Conservation (phyloP, 2,888 invertebrate species). For the Theodoxus fluviatilis region DNA sequence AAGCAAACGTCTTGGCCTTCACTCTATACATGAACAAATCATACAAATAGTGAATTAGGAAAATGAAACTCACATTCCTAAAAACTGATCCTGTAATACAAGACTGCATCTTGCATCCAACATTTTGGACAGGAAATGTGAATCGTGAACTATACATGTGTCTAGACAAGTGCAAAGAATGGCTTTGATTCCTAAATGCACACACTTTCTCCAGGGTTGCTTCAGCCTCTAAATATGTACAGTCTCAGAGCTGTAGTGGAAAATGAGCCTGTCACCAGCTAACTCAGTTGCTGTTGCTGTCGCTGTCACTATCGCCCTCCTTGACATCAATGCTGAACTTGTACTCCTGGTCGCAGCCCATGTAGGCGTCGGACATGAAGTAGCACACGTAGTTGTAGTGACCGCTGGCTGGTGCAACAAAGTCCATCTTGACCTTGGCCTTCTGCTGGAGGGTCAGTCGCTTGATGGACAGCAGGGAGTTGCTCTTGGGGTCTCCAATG, state of each 20-base stretch:
- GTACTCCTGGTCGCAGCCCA: constrained; percentile 99
- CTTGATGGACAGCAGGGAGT: constrained; percentile 95
- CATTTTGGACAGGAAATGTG: too few relatives aligned
- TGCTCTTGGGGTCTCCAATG: constrained; percentile 92
- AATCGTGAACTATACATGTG: too few relatives aligned
- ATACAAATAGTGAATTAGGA: too few relatives aligned
- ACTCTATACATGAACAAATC: too few relatives aligned
- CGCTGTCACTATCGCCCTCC: constrained; percentile 54
- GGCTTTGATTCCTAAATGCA: background rate
- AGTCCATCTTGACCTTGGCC: constrained; percentile 87
- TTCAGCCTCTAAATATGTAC: background rate
- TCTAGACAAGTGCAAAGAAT: background rate
- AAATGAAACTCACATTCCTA: too few relatives aligned
- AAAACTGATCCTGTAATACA: too few relatives aligned
- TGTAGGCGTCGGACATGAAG: constrained; percentile 99
- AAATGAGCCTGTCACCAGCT: constrained; percentile 1
- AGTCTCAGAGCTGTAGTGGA: too few relatives aligned
- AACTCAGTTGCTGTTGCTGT: constrained; percentile 35
- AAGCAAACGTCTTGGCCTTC: too few relatives aligned
- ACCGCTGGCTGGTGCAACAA: constrained; percentile 87
- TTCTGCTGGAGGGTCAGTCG: constrained; percentile 91
- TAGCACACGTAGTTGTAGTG: constrained; percentile 92
- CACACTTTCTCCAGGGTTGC: background rate
- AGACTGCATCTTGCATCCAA: too few relatives aligned
- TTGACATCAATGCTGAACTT: constrained; percentile 73